phyloP scores from a whole-genome alignment of 2,888 invertebrate species.

The Lasioglossum malachurum region DNA sequence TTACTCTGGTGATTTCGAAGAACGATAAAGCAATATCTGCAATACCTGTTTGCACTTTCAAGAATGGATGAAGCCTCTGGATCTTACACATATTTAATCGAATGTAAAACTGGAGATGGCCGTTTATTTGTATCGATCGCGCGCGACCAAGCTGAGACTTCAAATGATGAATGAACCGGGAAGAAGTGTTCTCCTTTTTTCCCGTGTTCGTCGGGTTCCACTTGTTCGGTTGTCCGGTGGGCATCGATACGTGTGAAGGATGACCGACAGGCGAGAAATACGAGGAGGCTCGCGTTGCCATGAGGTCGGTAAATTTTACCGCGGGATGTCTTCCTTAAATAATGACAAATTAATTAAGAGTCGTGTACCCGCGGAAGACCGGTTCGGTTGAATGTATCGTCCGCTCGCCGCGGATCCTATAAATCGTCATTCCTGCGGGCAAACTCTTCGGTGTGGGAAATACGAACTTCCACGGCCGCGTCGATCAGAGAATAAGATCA shows the following conservation, averaged over 20 bases:
- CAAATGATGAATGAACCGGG: conserved; percentile 36
- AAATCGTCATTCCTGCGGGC: conserved; percentile 64
- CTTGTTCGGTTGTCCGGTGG: not conserved
- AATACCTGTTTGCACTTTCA: not conserved
- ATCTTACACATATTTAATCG: not conserved
- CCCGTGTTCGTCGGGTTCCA: not conserved
- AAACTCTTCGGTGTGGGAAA: conserved; percentile 41
- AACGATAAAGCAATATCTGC: not conserved
- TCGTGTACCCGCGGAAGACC: conserved; percentile 69
- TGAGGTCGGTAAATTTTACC: conserved; percentile 69
- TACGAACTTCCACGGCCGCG: conserved; percentile 14
- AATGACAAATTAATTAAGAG: conserved; percentile 79
- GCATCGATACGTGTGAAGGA: conserved; percentile 48
- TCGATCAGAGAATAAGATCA: not conserved
- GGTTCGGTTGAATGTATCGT: conserved; percentile 67
- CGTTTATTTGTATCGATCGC: not conserved
- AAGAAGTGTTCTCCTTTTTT: conserved; percentile 18
- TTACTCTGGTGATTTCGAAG: not conserved
- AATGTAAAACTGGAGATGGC: not conserved
- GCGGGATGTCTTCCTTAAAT: conserved; percentile 69
- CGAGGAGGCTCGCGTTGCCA: conserved; percentile 24
- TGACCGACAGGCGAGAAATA: conserved; percentile 42
- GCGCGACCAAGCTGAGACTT: conserved; percentile 25
- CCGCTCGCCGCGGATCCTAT: conserved; percentile 48
- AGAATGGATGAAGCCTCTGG: not conserved